Percentiles rank a stretch among this genome's conserved stretches.
These are phyloP conservation scores for Seriola aureovittata DNA, from an alignment of 2,113 vertebrate species.

Conservation along the genomic window DNA sequence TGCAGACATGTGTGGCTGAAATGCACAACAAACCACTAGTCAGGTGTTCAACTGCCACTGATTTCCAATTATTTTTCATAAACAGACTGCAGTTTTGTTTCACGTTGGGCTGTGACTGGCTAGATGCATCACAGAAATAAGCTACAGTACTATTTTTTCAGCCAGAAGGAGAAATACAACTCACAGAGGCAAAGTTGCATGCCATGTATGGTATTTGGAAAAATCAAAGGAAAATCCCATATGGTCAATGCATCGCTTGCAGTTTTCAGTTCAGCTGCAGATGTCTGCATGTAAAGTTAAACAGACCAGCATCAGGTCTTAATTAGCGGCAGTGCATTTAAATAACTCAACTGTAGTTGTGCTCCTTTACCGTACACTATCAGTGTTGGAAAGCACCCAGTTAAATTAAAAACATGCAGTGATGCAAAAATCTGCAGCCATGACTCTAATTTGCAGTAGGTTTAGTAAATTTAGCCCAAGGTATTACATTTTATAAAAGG, in stretches of 20 bases:
- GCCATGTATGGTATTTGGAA: neutral
- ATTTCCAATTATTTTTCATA: neutral
- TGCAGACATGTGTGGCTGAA: neutral
- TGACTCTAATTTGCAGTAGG: neutral
- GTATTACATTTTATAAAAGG: constrained; percentile 10
- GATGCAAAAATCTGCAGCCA: neutral
- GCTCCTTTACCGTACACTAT: constrained; percentile 32
- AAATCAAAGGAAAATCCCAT: neutral
- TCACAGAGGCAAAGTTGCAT: neutral
- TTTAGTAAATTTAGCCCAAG: neutral
- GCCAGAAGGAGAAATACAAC: neutral
- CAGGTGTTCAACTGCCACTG: constrained; percentile 2
- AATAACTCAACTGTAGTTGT: constrained; percentile 24
- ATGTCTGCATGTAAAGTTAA: constrained; percentile 26
- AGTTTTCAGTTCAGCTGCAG: constrained; percentile 24
- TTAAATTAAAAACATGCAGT: constrained; percentile 24
- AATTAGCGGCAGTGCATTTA: constrained; percentile 19
- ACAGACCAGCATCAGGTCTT: constrained; percentile 12
- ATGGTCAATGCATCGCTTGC: constrained; percentile 1
- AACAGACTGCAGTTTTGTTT: neutral
- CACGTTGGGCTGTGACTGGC: neutral
- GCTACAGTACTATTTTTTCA: neutral
- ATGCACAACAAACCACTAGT: constrained; percentile 2
- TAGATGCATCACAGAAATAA: neutral
- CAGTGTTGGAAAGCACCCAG: neutral